Percentiles rank a stretch among this genome's conserved stretches.
Evolutionary conservation across 64 coral and sea anemone species (phyloP).

Genomic region (Stichodactyla mertensii): DNA sequence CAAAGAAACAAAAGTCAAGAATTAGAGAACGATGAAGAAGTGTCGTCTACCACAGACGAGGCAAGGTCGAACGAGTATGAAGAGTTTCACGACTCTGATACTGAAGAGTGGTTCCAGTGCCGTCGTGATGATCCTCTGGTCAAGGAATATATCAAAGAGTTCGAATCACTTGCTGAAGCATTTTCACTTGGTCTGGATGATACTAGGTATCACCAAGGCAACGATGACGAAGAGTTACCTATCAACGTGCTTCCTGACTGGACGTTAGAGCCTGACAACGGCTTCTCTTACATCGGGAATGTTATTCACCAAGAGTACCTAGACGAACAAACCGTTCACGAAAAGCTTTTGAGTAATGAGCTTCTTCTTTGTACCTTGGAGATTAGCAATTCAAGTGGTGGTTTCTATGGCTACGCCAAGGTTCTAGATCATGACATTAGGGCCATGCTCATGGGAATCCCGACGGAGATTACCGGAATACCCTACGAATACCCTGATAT

Average conservation of each 20-base stretch:
- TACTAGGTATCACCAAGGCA: not conserved
- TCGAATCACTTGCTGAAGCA: conserved; percentile 25
- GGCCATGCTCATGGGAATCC: not conserved
- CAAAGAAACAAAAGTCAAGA: not conserved
- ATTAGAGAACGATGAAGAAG: not conserved
- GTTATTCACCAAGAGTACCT: conserved; percentile 70
- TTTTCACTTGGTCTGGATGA: not conserved
- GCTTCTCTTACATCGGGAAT: conserved; percentile 55
- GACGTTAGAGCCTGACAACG: conserved; percentile 59
- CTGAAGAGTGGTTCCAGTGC: conserved; percentile 70
- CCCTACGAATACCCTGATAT: conserved; percentile 20
- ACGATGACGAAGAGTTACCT: not conserved
- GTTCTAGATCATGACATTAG: conserved; percentile 13
- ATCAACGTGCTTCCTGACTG: conserved; percentile 32
- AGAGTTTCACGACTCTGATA: conserved; percentile 51
- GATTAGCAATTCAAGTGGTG: conserved; percentile 48
- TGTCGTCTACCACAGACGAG: not conserved
- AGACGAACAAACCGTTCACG: conserved; percentile 11
- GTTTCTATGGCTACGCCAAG: conserved; percentile 52
- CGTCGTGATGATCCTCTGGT: conserved; percentile 84
- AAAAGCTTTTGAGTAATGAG: conserved; percentile 40
- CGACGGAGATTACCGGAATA: not conserved
- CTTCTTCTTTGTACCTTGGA: conserved; percentile 63
- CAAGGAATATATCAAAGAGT: conserved; percentile 86
- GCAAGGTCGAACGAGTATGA: not conserved